A percentile compares a stretch with the other conserved stretches of the same genome.
These are phyloP conservation scores for Falco punctatus DNA, from an alignment of 2,113 vertebrate species.

Conservation along the genomic window DNA sequence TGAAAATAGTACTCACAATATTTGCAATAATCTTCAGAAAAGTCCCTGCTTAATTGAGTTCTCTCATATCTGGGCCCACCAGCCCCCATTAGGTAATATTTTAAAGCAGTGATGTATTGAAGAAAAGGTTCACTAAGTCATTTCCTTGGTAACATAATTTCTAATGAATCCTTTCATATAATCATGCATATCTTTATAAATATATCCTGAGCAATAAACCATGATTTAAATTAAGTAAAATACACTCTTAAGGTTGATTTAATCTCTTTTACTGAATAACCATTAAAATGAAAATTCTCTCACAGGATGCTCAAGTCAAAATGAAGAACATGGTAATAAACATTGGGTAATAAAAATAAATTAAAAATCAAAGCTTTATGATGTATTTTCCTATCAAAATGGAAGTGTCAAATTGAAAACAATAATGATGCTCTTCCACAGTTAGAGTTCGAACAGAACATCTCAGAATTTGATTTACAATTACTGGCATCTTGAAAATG, in stretches of 20 bases:
- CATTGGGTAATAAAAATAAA: conserved; percentile 61
- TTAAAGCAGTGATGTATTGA: background rate
- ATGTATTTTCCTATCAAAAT: conserved; percentile 49
- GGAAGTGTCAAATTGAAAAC: conserved; percentile 55
- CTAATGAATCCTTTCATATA: conserved; percentile 18
- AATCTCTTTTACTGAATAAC: conserved; percentile 25
- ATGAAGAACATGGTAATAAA: conserved; percentile 44
- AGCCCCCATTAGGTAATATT: background rate
- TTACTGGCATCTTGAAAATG: conserved; percentile 62
- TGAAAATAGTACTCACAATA: background rate
- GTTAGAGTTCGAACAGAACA: conserved; percentile 38
- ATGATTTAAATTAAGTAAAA: conserved; percentile 54
- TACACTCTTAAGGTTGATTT: conserved; percentile 53
- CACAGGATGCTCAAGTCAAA: conserved; percentile 15
- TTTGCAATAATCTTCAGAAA: background rate
- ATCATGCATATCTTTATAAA: conserved; percentile 1
- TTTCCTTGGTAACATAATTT: conserved; percentile 13
- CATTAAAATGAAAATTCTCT: conserved; percentile 49
- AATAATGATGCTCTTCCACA: conserved; percentile 51
- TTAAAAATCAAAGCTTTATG: conserved; percentile 50
- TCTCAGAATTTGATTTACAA: conserved; percentile 62
- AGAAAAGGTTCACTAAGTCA: background rate
- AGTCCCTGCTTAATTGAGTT: background rate
- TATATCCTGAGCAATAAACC: conserved; percentile 21
- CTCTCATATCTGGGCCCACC: background rate